Percentiles rank a stretch among this genome's conserved stretches.
phyloP scores from a whole-genome alignment of 2,113 vertebrate species.

The Erpornis zantholeuca region DNA sequence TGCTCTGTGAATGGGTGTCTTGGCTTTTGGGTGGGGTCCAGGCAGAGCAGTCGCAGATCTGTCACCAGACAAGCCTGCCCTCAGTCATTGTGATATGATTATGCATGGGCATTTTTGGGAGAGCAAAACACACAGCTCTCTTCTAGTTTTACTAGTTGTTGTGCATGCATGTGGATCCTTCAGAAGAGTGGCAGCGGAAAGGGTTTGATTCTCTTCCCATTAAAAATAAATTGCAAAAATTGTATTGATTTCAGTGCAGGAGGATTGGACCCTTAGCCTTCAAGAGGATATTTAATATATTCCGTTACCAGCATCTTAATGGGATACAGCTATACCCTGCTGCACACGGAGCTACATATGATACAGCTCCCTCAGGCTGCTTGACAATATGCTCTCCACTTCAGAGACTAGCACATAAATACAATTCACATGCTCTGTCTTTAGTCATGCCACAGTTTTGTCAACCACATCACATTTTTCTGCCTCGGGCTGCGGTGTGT shows the following conservation, averaged over 20 bases:
- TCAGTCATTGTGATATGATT: neutral
- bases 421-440: constrained; percentile 54
- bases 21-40: neutral
- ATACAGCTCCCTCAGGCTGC: constrained; percentile 44
- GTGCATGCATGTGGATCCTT: neutral
- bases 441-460: constrained; percentile 63
- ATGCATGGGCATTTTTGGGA: neutral
- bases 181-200: neutral
- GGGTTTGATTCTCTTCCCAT: neutral
- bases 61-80: neutral
- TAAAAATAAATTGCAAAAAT: constrained; percentile 39
- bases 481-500: neutral
- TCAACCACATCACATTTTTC: constrained; percentile 58
- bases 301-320: constrained; percentile 43
- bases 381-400: constrained; percentile 34
- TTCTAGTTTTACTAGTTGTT: neutral
- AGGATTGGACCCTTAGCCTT: neutral
- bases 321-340: constrained; percentile 27
- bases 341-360: neutral
- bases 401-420: constrained; percentile 50
- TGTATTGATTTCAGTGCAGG: constrained; percentile 29
- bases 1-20: neutral
- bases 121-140: neutral
- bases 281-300: constrained; percentile 43
- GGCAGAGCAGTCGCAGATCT: rapidly evolving